These are phyloP conservation scores for Bucco capensis DNA, from an alignment of 2,113 vertebrate species.

Conservation along the genomic window DNA sequence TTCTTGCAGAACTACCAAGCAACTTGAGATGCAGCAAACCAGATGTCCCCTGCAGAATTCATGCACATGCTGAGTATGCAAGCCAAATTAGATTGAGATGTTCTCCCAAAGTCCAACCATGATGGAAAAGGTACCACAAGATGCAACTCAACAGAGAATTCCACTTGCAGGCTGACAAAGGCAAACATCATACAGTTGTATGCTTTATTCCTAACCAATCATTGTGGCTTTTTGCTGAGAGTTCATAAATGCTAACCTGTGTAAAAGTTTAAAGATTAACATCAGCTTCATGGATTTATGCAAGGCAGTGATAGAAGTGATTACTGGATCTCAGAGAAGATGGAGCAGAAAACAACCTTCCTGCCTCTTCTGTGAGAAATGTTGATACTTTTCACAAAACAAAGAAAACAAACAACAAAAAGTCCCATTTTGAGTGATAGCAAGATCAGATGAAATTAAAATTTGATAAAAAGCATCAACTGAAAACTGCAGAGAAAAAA, in stretches of 20 bases:
- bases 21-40: neutral
- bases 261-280: neutral
- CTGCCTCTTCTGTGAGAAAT: neutral
- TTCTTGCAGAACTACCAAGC: neutral
- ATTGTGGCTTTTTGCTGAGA: neutral
- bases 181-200: neutral
- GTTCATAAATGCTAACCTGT: neutral
- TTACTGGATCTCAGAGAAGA: neutral
- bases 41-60: slow-evolving; percentile 15
- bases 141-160: neutral
- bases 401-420: neutral
- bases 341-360: neutral
- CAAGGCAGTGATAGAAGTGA: neutral
- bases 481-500: neutral
- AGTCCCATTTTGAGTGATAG: neutral
- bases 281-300: neutral
- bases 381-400: neutral
- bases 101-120: neutral
- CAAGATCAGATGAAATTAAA: neutral
- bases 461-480: neutral
- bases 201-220: neutral
- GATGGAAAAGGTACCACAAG: slow-evolving; percentile 13
- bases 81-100: neutral
- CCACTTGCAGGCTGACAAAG: neutral
- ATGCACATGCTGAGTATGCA: neutral